These are phyloP conservation scores for Mythimna albipuncta DNA, from an alignment of 2,888 invertebrate species.

Conservation along the genomic window DNA sequence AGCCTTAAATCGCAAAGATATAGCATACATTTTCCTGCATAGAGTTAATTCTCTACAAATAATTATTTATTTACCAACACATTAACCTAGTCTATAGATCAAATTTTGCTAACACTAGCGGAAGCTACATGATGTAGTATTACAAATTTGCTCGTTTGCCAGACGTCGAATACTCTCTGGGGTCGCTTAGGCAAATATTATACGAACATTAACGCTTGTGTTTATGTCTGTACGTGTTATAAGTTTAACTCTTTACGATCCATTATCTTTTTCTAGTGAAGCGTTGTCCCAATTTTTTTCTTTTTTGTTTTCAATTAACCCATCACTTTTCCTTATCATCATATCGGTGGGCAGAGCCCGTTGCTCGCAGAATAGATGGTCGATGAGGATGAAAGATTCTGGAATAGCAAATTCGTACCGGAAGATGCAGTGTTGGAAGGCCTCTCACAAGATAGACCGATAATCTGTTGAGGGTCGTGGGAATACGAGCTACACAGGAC, in stretches of 20 bases:
- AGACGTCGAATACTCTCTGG: constrained; percentile 1
- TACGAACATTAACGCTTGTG: constrained; percentile 2
- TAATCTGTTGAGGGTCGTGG: too few species aligned
- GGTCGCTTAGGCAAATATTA: constrained; percentile 20
- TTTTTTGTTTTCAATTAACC: neutral
- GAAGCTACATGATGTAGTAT: neutral
- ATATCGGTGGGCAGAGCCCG: too few species aligned
- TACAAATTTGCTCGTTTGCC: constrained; percentile 17
- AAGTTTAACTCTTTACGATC: constrained; percentile 18
- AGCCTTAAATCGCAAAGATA: neutral
- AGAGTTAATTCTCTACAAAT: too few species aligned
- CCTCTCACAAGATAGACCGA: too few species aligned
- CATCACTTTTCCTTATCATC: too few species aligned
- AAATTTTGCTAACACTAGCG: constrained; percentile 4
- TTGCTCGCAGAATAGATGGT: too few species aligned
- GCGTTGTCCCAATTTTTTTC: neutral
- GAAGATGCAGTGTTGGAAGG: too few species aligned
- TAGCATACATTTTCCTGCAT: neutral
- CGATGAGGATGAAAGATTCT: too few species aligned
- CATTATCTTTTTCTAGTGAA: neutral
- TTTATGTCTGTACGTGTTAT: constrained; percentile 7
- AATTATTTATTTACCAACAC: neutral
- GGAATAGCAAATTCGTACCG: too few species aligned
- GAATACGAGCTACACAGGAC: too few species aligned
- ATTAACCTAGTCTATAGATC: neutral